These are phyloP conservation scores for Procavia capensis DNA, from an alignment of 2,113 vertebrate species.

Conservation along the genomic window DNA sequence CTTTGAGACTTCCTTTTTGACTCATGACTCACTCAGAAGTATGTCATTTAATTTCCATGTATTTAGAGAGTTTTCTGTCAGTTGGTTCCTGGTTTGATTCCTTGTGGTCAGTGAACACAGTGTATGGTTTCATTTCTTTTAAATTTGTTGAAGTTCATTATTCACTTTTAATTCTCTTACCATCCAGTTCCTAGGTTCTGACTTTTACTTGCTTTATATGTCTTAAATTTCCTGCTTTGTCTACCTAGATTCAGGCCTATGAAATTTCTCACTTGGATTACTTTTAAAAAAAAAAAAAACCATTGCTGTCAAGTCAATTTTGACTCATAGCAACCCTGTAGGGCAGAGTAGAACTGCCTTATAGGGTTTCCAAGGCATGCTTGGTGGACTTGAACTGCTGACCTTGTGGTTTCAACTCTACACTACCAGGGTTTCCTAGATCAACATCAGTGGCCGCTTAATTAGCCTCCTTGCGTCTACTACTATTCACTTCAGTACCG, in stretches of 20 bases:
- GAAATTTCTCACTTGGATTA: background rate
- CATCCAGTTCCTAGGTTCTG: background rate
- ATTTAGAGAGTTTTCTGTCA: background rate
- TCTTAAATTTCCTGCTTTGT: background rate
- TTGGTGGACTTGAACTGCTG: too few species aligned
- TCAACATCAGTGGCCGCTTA: background rate
- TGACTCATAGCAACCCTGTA: too few species aligned
- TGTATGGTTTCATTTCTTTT: background rate
- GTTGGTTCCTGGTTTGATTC: background rate
- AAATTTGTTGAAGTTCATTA: background rate
- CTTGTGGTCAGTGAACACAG: background rate
- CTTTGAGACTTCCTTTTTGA: background rate
- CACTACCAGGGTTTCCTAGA: too few species aligned
- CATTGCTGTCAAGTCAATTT: too few species aligned
- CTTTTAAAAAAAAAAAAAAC: too few species aligned
- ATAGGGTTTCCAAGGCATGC: too few species aligned
- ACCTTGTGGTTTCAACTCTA: too few species aligned
- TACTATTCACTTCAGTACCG: background rate
- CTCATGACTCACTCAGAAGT: background rate
- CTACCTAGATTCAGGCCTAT: background rate
- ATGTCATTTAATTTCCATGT: background rate
- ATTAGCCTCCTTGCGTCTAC: background rate
- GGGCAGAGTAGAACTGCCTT: too few species aligned
- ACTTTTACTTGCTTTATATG: background rate
- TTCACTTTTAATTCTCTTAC: background rate